Percentiles rank a stretch among this genome's conserved stretches.
Conservation (phyloP, 2,888 invertebrate genomes). For the Apodemia duryi region DNA sequence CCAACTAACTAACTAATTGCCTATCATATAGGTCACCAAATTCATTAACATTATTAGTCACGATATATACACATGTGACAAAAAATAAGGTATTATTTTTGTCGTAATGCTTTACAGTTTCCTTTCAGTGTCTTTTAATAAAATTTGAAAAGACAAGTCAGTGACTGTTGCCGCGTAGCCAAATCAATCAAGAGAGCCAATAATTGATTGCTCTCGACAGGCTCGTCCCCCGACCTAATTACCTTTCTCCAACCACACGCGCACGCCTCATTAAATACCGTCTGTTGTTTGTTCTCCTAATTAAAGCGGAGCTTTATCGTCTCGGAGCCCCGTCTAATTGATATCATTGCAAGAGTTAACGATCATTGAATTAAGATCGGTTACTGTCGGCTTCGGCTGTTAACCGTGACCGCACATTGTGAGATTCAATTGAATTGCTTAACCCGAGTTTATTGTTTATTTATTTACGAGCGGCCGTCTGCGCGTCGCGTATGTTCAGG, state of each 20-base stretch:
- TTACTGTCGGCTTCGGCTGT: slow-evolving; percentile 59
- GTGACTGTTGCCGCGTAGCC: slow-evolving; percentile 33
- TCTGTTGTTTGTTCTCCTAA: slow-evolving; percentile 78
- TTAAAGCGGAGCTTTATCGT: slow-evolving; percentile 77
- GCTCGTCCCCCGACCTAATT: slow-evolving; percentile 59
- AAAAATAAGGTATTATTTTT: no score
- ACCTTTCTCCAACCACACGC: slow-evolving; percentile 60
- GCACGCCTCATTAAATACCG: slow-evolving; percentile 75
- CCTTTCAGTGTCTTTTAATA: not conserved
- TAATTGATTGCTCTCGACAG: slow-evolving; percentile 60
- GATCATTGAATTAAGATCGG: slow-evolving; percentile 72
- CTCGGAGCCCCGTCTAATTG: slow-evolving; percentile 70
- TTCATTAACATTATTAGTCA: no score
- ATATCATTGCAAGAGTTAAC: slow-evolving; percentile 74
- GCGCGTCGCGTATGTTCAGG: slow-evolving; percentile 24
- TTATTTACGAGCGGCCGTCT: slow-evolving; percentile 54
- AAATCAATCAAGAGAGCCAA: slow-evolving; percentile 69
- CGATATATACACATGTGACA: no score
- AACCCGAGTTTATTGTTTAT: slow-evolving; percentile 68
- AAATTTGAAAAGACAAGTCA: no score
- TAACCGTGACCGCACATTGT: slow-evolving; percentile 67
- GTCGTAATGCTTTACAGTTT: no score
- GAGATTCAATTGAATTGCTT: slow-evolving; percentile 61
- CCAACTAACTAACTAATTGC: no score
- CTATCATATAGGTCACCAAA: no score